phyloP scores from a whole-genome alignment of 2,888 invertebrate species.

The Reticulitermes lucifugus region DNA sequence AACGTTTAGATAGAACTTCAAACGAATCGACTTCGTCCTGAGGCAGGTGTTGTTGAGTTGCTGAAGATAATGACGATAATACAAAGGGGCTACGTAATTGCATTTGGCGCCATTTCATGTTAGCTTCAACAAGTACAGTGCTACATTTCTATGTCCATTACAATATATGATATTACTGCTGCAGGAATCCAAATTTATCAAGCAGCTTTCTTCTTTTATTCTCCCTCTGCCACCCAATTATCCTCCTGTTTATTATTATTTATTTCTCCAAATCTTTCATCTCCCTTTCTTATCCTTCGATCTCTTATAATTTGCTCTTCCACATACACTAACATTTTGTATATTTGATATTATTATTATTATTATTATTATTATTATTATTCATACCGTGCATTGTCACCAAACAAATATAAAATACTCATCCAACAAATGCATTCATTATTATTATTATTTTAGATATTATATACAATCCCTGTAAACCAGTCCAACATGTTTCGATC shows the following conservation, averaged over 20 bases:
- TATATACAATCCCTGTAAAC: too few relatives aligned
- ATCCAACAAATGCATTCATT: too few relatives aligned
- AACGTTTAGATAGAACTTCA: not conserved
- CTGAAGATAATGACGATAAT: conserved; percentile 21
- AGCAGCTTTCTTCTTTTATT: not conserved
- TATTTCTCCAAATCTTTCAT: too few relatives aligned
- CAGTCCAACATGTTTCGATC: too few relatives aligned
- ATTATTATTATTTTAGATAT: too few relatives aligned
- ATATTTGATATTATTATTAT: too few relatives aligned
- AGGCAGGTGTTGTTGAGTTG: conserved; percentile 11
- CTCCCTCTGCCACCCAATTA: not conserved
- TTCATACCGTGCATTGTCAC: too few relatives aligned
- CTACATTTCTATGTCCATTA: conserved; percentile 1
- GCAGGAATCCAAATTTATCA: conserved; percentile 1
- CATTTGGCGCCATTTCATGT: conserved; percentile 25
- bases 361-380: too few relatives aligned
- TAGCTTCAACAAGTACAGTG: conserved; percentile 20
- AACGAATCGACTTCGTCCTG: conserved; percentile 9
- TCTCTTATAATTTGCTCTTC: too few relatives aligned
- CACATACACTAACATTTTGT: too few relatives aligned
- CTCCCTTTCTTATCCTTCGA: too few relatives aligned
- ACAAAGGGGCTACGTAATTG: conserved; percentile 5
- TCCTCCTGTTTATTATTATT: not conserved
- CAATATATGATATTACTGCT: not conserved
- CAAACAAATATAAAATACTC: too few relatives aligned